Evolutionary conservation across 2,888 invertebrate species (phyloP).

Genomic region (Lasius platythorax): DNA sequence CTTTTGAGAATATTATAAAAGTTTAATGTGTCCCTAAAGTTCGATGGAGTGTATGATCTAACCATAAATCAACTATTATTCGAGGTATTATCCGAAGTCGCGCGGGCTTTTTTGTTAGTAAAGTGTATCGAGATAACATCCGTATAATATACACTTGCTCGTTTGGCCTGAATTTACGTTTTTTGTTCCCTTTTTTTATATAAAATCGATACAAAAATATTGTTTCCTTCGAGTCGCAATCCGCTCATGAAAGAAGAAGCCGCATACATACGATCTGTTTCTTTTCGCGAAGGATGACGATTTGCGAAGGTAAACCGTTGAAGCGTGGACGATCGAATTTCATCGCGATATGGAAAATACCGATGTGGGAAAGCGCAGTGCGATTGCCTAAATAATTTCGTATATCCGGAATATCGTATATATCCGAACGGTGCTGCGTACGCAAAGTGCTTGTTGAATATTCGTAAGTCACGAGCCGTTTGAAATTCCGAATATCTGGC

Average conservation of each 20-base stretch:
- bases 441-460: conserved; percentile 60
- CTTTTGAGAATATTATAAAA: conserved; percentile 78
- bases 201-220: conserved; percentile 47
- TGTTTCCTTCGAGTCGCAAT: conserved; percentile 1
- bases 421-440: conserved; percentile 33
- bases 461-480: conserved; percentile 65
- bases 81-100: conserved; percentile 74
- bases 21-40: conserved; percentile 81
- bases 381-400: conserved; percentile 38
- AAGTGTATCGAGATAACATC: conserved; percentile 55
- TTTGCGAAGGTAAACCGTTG: background rate
- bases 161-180: conserved; percentile 47
- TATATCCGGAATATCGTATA: background rate
- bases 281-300: background rate
- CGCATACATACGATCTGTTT: conserved; percentile 9
- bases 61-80: conserved; percentile 79
- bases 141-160: conserved; percentile 51
- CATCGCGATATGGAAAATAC: conserved; percentile 1
- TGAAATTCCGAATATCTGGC: conserved; percentile 61
- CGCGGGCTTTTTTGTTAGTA: conserved; percentile 62
- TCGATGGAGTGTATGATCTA: conserved; percentile 81
- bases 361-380: conserved; percentile 11
- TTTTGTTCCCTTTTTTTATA: conserved; percentile 16
- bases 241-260: background rate
- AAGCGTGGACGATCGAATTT: conserved; percentile 6